Percentiles rank a stretch among this genome's conserved stretches.
Conservation (phyloP, 92 coral and sea anemone species). For the Porites cylindrica region DNA sequence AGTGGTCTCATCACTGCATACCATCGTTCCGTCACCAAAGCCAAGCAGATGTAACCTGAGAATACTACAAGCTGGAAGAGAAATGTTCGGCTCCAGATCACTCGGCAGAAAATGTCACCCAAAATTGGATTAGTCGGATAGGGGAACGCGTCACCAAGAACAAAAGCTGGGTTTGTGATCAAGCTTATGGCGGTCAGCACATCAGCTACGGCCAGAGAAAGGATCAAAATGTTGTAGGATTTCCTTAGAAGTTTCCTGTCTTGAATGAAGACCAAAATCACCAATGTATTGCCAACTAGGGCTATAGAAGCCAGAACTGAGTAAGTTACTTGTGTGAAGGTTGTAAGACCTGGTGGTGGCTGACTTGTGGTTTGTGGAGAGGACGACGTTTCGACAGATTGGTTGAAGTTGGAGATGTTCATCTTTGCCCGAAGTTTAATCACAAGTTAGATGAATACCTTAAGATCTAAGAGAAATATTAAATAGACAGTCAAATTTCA, state of each 20-base stretch:
- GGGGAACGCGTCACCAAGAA: constrained; percentile 39
- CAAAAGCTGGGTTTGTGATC: constrained; percentile 36
- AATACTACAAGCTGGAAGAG: constrained; percentile 57
- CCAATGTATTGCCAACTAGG: constrained; percentile 2
- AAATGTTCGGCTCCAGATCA: no score
- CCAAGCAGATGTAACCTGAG: constrained; percentile 75
- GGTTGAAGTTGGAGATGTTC: no score
- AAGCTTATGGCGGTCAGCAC: constrained; percentile 12
- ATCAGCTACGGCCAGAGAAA: constrained; percentile 23
- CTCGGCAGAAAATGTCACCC: no score
- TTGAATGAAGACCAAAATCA: background rate
- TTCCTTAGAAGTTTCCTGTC: background rate
- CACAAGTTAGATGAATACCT: no score
- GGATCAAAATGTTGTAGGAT: constrained; percentile 28
- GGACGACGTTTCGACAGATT: background rate
- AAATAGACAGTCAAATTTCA: no score
- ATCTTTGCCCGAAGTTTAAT: no score
- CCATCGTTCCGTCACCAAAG: constrained; percentile 92
- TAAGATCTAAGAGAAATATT: no score
- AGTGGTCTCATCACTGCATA: constrained; percentile 81
- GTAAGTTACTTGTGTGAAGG: background rate
- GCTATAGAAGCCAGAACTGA: background rate
- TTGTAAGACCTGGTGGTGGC: background rate
- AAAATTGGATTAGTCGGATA: constrained; percentile 22
- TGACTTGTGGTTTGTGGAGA: background rate